Conservation (phyloP, 2,113 vertebrate genomes). For the Pelmatolapia mariae region DNA sequence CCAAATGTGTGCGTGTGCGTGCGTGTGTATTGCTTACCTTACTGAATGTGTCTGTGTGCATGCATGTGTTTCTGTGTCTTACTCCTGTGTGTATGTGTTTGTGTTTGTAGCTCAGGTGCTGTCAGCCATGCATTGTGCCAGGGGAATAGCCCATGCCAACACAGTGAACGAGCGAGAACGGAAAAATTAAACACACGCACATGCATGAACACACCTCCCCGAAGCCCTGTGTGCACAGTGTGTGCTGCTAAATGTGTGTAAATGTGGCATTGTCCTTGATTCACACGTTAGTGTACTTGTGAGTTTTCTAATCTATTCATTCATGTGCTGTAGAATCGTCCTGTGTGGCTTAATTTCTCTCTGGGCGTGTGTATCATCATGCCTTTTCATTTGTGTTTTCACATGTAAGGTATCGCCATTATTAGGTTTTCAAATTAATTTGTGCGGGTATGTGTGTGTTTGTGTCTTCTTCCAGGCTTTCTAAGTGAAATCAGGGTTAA, state of each 20-base stretch:
- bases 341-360: neutral
- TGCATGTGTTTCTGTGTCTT: neutral
- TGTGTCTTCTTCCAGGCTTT: neutral
- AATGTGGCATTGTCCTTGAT: constrained; percentile 1
- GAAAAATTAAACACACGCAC: neutral
- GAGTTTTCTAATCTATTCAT: neutral
- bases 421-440: constrained; percentile 2
- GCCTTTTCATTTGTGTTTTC: neutral
- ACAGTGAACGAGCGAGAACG: neutral
- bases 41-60: neutral
- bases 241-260: neutral
- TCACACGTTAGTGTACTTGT: neutral
- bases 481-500: constrained; percentile 54
- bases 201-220: neutral
- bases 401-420: neutral
- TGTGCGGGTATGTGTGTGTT: neutral
- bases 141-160: constrained; percentile 8
- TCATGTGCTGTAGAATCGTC: neutral
- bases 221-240: neutral
- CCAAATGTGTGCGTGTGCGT: neutral
- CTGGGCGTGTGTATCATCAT: neutral
- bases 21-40: neutral
- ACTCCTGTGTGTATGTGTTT: neutral
- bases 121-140: constrained; percentile 24
- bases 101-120: constrained; percentile 49